Base-by-base conservation (phyloP, 2,888 invertebrate genomes). In the Halictus quadricinctus region DNA sequence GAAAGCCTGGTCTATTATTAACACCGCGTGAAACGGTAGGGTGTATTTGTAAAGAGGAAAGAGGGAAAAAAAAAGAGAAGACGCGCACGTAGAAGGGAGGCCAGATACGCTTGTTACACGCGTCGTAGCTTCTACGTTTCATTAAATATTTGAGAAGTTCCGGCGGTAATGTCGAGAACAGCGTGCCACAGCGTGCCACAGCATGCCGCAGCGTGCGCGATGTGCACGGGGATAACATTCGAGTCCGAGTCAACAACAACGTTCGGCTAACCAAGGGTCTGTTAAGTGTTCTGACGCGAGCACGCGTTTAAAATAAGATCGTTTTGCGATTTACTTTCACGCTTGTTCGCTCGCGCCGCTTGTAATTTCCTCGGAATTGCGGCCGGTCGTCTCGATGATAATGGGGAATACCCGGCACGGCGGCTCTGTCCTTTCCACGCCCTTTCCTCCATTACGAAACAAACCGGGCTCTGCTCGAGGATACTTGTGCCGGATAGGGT, bases 291-390 rank as follows among this genome's bases (percentile, higher is more conserved):
- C 50, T 73, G 64, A 83, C 43, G 75, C 43, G 36, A n/a, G 50
- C 66, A 76, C 41, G 41, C 69, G 36, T 60, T 69, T 76, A 76
- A 69, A 73, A 79, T 58, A 69, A 73, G 36, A 76, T 46, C 69
- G 29, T 75, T 70, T 76, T 50, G 76, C 25, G 64, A 86, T 80
- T 41, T 36, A 54, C 54, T 60, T 48, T 7, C 18, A n/a, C 54
- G 21, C 21, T 54, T 10, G 54, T 21, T 21, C 50, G 21, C 50
- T 36, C 41, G 29, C 41, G 74, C 10, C 41, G 41, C 69, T 41
- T 21, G 69, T 36, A 77, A 88, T 81, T 76, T 76, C 72, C 80
- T 75, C 73, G 88, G 72, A 79, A 78, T 50, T 80, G 66, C 29
- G n/a, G 66, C 36, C 12, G 43, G 66, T n/a, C 66, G 72, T 58